phyloP scores from a whole-genome alignment of 2,113 vertebrate species.

The Dipodomys merriami region DNA sequence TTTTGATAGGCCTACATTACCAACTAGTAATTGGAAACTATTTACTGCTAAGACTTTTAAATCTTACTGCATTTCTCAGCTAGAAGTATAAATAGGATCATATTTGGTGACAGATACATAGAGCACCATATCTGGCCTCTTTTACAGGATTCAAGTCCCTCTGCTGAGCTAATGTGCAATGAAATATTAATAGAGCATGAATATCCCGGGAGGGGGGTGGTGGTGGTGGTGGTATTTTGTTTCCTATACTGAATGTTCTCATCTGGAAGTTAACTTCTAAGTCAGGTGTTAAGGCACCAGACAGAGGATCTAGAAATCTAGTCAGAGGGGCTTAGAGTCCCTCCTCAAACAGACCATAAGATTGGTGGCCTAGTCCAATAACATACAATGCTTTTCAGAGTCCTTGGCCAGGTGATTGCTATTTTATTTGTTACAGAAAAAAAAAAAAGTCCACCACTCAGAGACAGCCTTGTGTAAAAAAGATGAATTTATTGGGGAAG shows the following conservation, averaged over 20 bases:
- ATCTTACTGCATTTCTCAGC: conserved; percentile 9
- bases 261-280: neutral
- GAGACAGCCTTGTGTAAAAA: too few species aligned
- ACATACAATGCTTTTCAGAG: neutral
- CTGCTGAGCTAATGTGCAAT: conserved; percentile 20
- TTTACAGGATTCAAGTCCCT: conserved; percentile 14
- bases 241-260: neutral
- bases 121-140: neutral
- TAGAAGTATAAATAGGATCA: conserved; percentile 28
- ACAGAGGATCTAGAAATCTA: neutral
- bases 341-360: neutral
- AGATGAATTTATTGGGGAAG: too few species aligned
- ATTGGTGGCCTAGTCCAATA: neutral
- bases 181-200: conserved; percentile 35
- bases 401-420: neutral
- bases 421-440: neutral
- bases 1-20: neutral
- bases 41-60: conserved; percentile 32
- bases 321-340: neutral
- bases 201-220: neutral
- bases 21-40: conserved; percentile 30
- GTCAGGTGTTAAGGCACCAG: neutral
- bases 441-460: too few species aligned
- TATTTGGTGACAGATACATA: neutral
- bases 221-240: neutral